phyloP scores from a whole-genome alignment of 2,888 invertebrate genomes.

The Slavum lentiscoides region DNA sequence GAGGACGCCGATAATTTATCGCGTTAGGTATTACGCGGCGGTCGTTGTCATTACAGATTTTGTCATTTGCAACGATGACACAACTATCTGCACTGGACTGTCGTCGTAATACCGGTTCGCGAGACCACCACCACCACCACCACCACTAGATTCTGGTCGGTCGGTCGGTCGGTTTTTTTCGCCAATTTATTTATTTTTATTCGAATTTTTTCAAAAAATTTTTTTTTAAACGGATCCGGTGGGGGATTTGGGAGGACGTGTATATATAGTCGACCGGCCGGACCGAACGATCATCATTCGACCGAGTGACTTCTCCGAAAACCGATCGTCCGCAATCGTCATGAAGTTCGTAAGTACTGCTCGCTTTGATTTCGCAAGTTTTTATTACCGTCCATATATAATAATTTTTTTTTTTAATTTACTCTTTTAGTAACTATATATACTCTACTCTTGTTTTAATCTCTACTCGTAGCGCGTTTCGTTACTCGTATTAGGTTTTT shows the following conservation, averaged over 20 bases:
- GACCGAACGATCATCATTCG: conserved; percentile 18
- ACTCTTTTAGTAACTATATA: too few relatives aligned
- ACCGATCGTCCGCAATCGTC: not conserved
- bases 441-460: too few relatives aligned
- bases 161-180: not conserved
- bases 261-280: conserved; percentile 17
- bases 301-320: not conserved
- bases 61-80: conserved; percentile 17
- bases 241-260: not conserved
- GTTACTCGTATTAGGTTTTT: not conserved
- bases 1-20: too few relatives aligned
- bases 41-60: conserved; percentile 10
- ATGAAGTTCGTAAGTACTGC: conserved; percentile 36
- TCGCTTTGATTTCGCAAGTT: too few relatives aligned
- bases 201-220: too few relatives aligned
- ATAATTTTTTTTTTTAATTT: too few relatives aligned
- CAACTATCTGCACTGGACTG: not conserved
- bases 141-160: not conserved
- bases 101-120: too few relatives aligned
- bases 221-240: too few relatives aligned
- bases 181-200: not conserved
- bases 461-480: too few relatives aligned
- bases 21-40: not conserved
- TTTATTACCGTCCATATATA: too few relatives aligned
- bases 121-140: too few relatives aligned